phyloP scores from a whole-genome alignment of 2,888 invertebrate genomes.

The Ophion obscuratus region DNA sequence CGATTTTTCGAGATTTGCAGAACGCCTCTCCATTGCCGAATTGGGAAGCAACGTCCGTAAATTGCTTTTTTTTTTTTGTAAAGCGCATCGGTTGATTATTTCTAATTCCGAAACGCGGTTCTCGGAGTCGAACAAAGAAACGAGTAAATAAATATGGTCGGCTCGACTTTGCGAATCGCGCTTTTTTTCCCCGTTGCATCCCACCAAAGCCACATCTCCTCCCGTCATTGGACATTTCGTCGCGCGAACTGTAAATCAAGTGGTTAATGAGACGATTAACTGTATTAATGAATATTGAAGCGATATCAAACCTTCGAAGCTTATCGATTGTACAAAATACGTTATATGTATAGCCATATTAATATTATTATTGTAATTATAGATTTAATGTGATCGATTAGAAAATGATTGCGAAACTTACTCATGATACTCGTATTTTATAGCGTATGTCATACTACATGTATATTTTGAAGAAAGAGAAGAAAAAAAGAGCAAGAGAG shows the following conservation, averaged over 20 bases:
- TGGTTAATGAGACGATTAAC: slow-evolving; percentile 62
- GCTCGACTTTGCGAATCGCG: slow-evolving; percentile 73
- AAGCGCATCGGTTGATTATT: not conserved
- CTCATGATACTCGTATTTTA: slow-evolving; percentile 78
- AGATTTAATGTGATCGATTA: slow-evolving; percentile 74
- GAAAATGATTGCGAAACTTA: slow-evolving; percentile 72
- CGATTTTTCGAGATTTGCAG: not conserved
- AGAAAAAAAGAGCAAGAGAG: slow-evolving; percentile 42
- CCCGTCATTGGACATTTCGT: slow-evolving; percentile 26
- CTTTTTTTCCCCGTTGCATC: slow-evolving; percentile 27
- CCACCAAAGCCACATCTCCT: not conserved
- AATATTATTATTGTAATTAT: slow-evolving; percentile 75
- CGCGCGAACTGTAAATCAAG: slow-evolving; percentile 67
- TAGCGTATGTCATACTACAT: slow-evolving; percentile 69
- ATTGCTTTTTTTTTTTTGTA: slow-evolving; percentile 28
- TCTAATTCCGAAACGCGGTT: slow-evolving; percentile 60
- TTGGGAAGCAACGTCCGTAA: not conserved
- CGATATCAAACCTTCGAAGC: slow-evolving; percentile 77
- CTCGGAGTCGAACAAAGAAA: slow-evolving; percentile 62
- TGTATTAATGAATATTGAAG: slow-evolving; percentile 70
- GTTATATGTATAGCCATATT: slow-evolving; percentile 78
- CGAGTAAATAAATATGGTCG: slow-evolving; percentile 27
- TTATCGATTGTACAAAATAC: slow-evolving; percentile 81
- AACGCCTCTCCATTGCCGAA: not conserved
- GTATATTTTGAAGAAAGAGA: slow-evolving; percentile 60